Percentiles rank a stretch among this genome's conserved stretches.
These are phyloP conservation scores for Larimichthys crocea DNA, from an alignment of 2,113 vertebrate genomes.

Conservation along the genomic window DNA sequence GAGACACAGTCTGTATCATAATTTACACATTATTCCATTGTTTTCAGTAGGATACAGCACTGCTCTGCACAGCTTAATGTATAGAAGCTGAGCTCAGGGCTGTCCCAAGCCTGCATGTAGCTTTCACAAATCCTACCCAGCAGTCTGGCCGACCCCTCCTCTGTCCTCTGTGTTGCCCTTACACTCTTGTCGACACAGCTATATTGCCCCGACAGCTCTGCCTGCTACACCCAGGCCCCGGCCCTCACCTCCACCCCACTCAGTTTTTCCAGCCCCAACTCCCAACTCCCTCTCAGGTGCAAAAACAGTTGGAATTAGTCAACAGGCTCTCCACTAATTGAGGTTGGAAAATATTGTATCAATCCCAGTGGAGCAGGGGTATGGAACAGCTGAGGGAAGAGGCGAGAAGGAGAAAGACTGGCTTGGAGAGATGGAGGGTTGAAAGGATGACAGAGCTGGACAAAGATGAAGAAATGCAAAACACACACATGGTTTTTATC, in stretches of 20 bases:
- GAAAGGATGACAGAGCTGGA: conserved; percentile 52
- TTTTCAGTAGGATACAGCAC: neutral
- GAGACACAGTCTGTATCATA: neutral
- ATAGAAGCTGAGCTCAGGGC: conserved; percentile 2
- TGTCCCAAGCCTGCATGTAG: conserved; percentile 15
- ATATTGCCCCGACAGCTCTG: conserved; percentile 70
- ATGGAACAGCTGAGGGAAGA: conserved; percentile 84
- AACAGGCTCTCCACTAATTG: conserved; percentile 84
- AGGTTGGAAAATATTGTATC: conserved; percentile 88
- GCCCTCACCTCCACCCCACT: conserved; percentile 76
- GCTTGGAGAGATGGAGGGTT: conserved; percentile 44
- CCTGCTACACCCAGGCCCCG: conserved; percentile 59
- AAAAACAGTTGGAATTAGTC: conserved; percentile 89
- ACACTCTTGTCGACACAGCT: conserved; percentile 74
- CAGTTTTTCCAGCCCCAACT: conserved; percentile 85
- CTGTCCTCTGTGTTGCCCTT: conserved; percentile 71
- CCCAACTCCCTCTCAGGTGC: conserved; percentile 83
- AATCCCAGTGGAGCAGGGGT: conserved; percentile 82
- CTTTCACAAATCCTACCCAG: conserved; percentile 31
- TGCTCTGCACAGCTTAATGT: neutral
- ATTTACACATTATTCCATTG: neutral
- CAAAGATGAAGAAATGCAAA: neutral
- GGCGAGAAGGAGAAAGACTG: conserved; percentile 45
- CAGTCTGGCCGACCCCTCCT: conserved; percentile 55
- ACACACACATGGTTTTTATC: neutral